phyloP scores from a whole-genome alignment of 2,797 vertebrate genomes.

The Cuniculus paca region DNA sequence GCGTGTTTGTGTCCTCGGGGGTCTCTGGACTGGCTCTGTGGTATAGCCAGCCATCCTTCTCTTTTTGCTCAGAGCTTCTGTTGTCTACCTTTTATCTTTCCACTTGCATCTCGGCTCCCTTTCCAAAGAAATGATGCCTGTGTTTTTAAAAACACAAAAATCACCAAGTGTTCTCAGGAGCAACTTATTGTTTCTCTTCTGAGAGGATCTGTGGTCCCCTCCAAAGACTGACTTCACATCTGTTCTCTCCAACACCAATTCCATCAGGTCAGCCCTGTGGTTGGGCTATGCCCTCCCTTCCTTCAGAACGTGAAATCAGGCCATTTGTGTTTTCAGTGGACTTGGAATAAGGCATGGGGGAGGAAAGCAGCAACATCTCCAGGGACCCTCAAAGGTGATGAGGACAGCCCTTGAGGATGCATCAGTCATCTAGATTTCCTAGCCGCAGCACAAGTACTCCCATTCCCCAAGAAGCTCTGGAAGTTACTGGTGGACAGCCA shows the following conservation, averaged over 20 bases:
- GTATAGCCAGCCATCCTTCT: not conserved
- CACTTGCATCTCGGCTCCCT: not conserved
- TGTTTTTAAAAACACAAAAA: not conserved
- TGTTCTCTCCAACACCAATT: not conserved
- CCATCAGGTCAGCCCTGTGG: not conserved
- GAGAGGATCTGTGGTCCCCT: not conserved
- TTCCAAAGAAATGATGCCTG: not conserved
- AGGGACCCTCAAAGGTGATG: not conserved
- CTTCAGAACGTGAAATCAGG: not conserved
- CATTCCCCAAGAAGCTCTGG: not conserved
- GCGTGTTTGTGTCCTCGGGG: not conserved
- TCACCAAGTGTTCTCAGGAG: not conserved
- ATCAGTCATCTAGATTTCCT: not conserved
- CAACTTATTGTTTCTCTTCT: not conserved
- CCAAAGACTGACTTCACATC: not conserved
- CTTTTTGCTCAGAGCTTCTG: not conserved
- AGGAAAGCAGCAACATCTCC: not conserved
- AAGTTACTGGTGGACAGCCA: not conserved
- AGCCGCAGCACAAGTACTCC: not conserved
- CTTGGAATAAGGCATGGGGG: rapidly evolving
- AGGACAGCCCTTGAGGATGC: not conserved
- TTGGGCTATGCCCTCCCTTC: not conserved
- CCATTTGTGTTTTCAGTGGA: not conserved
- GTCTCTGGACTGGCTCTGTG: not conserved
- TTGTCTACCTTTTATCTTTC: not conserved